Evolutionary conservation across 2,888 invertebrate genomes (phyloP).

Genomic region (Parnassius apollo): DNA sequence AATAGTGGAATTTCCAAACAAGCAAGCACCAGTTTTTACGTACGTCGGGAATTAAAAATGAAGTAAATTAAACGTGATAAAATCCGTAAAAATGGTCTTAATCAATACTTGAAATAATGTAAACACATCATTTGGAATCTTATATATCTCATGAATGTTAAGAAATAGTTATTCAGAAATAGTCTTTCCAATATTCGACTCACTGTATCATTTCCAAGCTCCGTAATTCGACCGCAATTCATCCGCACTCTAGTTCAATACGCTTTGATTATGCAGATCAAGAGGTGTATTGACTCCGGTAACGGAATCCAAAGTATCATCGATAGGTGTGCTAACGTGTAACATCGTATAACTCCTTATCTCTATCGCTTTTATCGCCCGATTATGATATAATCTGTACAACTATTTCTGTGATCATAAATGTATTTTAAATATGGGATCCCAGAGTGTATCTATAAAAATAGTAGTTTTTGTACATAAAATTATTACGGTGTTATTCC

Average conservation of each 20-base stretch:
- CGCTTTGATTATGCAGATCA: slow-evolving; percentile 45
- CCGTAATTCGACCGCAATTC: slow-evolving; percentile 39
- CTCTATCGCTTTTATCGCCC: slow-evolving; percentile 19
- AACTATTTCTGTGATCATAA: slow-evolving; percentile 17
- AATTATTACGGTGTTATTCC: no score
- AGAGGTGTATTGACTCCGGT: slow-evolving; percentile 37
- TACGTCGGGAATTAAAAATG: no score
- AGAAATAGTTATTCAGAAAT: slow-evolving; percentile 17
- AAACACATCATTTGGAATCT: slow-evolving; percentile 1
- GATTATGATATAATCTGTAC: slow-evolving; percentile 16
- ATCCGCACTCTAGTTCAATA: slow-evolving; percentile 31
- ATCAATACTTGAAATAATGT: no score
- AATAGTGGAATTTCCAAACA: no score
- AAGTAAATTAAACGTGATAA: no score
- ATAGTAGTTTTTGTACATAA: no score
- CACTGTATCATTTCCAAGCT: slow-evolving; percentile 28
- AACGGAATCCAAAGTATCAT: slow-evolving; percentile 33
- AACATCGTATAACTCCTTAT: slow-evolving; percentile 20
- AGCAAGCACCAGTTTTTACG: no score
- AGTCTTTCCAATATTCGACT: slow-evolving; percentile 25
- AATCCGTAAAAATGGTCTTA: no score
- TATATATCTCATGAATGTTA: neutral
- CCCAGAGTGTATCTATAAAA: neutral
- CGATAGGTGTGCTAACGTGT: slow-evolving; percentile 21
- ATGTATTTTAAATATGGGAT: slow-evolving; percentile 17